phyloP scores from a whole-genome alignment of 2,888 invertebrate species.

The Conus canariensis region DNA sequence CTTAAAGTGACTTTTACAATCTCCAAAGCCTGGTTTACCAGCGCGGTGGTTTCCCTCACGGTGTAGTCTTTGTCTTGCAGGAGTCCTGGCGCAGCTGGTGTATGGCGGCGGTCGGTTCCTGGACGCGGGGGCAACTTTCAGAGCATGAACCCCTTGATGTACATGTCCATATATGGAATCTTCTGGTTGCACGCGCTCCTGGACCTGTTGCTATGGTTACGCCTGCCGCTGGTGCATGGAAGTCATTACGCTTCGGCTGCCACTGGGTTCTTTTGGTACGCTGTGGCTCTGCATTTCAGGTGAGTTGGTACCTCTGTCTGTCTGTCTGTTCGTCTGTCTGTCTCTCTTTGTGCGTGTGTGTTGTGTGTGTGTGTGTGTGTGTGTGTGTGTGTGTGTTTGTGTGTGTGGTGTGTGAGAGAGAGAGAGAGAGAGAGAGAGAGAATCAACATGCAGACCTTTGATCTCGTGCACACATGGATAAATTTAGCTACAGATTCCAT shows the following conservation, averaged over 20 bases:
- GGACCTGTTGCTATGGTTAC: slow-evolving; percentile 47
- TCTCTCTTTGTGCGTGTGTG: slow-evolving; percentile 8
- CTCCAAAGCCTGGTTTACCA: too few relatives aligned
- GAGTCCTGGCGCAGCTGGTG: slow-evolving; percentile 53
- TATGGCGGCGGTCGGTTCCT: slow-evolving; percentile 48
- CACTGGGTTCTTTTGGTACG: slow-evolving; percentile 50
- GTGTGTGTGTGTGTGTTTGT: neutral
- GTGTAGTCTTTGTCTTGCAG: slow-evolving; percentile 23
- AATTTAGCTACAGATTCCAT: too few relatives aligned
- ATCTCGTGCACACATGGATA: too few relatives aligned
- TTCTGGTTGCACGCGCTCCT: slow-evolving; percentile 50
- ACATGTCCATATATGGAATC: slow-evolving; percentile 51
- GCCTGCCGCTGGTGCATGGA: slow-evolving; percentile 45
- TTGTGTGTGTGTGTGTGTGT: slow-evolving; percentile 36
- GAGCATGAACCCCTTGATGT: slow-evolving; percentile 45
- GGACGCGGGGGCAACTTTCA: slow-evolving; percentile 51
- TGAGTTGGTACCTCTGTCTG: neutral
- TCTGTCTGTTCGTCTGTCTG: neutral
- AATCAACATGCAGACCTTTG: too few relatives aligned
- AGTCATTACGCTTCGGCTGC: slow-evolving; percentile 47
- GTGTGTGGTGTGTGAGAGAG: neutral
- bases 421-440: too few relatives aligned
- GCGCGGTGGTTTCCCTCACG: too few relatives aligned
- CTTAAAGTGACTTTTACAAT: too few relatives aligned
- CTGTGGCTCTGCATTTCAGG: slow-evolving; percentile 45